These are phyloP conservation scores for Notodonta dromedarius DNA, from an alignment of 2,888 invertebrate species.

Conservation along the genomic window DNA sequence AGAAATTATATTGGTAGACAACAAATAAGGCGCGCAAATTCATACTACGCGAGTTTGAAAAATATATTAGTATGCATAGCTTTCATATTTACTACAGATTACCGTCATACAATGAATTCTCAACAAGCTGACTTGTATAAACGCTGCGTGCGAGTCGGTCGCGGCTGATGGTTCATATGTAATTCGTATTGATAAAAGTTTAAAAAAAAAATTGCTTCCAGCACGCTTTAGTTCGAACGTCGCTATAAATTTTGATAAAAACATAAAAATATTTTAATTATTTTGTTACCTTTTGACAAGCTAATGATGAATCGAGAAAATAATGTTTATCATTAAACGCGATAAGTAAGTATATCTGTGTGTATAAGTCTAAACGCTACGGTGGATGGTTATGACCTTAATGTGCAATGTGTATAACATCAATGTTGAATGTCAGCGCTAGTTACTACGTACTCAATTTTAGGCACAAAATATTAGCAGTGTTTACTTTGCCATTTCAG, in stretches of 20 bases:
- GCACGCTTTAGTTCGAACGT: conserved; percentile 8
- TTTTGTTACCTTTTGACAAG: conserved; percentile 7
- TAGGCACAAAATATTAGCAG: conserved; percentile 51
- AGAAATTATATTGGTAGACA: not conserved
- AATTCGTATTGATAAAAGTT: too few species aligned
- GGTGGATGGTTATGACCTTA: conserved; percentile 26
- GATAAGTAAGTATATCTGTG: conserved; percentile 23
- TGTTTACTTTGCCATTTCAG: conserved; percentile 41
- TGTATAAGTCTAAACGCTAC: conserved; percentile 27
- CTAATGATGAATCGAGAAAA: conserved; percentile 10
- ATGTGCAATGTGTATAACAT: conserved; percentile 44
- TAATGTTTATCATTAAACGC: conserved; percentile 39
- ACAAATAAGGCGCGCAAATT: not conserved
- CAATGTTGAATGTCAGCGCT: conserved; percentile 55
- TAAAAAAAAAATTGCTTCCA: not conserved
- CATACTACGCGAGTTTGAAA: not conserved
- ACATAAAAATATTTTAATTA: not conserved
- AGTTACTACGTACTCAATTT: conserved; percentile 48
- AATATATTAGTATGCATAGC: not conserved
- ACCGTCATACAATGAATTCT: too few species aligned
- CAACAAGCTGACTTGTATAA: too few species aligned
- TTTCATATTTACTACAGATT: not conserved
- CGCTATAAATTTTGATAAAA: not conserved
- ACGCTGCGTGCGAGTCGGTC: too few species aligned
- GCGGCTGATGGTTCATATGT: too few species aligned